Conservation (phyloP, 2,113 vertebrate genomes). For the Brienomyrus longianalis region DNA sequence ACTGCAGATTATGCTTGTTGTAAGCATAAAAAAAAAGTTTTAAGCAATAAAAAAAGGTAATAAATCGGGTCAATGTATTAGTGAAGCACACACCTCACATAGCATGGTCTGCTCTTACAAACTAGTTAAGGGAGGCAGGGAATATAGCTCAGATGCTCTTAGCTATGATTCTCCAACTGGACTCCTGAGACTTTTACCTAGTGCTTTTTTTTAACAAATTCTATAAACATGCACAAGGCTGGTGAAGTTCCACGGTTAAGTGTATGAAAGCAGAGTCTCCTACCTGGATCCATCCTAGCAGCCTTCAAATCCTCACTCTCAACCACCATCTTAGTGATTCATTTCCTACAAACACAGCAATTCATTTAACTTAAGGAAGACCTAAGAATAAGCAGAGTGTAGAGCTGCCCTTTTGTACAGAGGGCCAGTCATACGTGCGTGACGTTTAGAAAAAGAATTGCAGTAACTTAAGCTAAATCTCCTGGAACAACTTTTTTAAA, state of each 20-base stretch:
- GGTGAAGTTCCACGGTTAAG: neutral
- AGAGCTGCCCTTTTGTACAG: neutral
- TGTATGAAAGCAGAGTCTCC: neutral
- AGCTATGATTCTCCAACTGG: neutral
- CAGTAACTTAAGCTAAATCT: neutral
- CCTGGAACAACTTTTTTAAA: neutral
- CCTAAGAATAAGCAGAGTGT: neutral
- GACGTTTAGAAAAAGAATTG: neutral
- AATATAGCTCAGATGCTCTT: neutral
- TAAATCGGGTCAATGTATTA: too few species aligned
- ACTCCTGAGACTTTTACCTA: neutral
- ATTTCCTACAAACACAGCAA: neutral
- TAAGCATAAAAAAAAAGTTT: neutral
- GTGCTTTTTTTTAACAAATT: neutral
- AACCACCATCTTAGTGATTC: neutral
- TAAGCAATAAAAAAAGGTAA: neutral
- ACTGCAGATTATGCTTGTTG: neutral
- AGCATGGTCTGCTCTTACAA: neutral
- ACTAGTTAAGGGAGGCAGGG: neutral
- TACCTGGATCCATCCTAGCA: neutral
- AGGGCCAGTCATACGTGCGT: neutral
- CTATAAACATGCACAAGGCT: neutral
- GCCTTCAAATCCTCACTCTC: neutral
- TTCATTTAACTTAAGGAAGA: conserved; percentile 2
- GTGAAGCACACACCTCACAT: neutral